A percentile compares a stretch with the other conserved stretches of the same genome.
phyloP scores from a whole-genome alignment of 2,113 vertebrate genomes.

The Xenus cinereus region DNA sequence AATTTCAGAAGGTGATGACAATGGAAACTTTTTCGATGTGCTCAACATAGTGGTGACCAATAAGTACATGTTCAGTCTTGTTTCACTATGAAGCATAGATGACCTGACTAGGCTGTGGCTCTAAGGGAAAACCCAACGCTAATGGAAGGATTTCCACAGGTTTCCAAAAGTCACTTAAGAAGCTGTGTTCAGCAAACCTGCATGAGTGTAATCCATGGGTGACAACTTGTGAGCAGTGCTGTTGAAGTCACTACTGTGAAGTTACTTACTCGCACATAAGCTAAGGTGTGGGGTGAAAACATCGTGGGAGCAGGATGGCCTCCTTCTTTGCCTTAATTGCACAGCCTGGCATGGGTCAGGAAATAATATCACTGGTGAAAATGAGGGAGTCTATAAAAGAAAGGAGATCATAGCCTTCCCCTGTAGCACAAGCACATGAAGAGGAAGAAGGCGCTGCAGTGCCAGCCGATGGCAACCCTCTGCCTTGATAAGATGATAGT shows the following conservation, averaged over 20 bases:
- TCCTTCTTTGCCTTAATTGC: too few relatives aligned
- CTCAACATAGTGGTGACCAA: not conserved
- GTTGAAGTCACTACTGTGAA: fast-evolving
- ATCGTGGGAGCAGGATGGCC: fast-evolving
- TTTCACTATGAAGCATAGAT: fast-evolving
- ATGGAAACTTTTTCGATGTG: not conserved
- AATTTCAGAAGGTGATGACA: not conserved
- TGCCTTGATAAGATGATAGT: fast-evolving
- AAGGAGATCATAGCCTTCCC: too few relatives aligned
- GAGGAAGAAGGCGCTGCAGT: fast-evolving
- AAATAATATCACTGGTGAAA: fast-evolving
- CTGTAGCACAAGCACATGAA: fast-evolving
- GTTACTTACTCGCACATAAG: fast-evolving
- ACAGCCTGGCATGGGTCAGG: fast-evolving
- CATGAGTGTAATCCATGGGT: not conserved
- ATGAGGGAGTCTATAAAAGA: too few relatives aligned
- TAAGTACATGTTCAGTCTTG: not conserved
- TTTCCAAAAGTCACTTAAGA: fast-evolving
- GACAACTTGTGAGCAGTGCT: not conserved
- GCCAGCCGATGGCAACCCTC: fast-evolving
- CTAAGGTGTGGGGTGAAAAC: fast-evolving
- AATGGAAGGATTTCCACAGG: not conserved
- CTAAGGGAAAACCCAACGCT: not conserved
- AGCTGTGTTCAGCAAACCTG: not conserved
- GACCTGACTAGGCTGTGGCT: not conserved